Evolutionary conservation across 2,888 invertebrate genomes (phyloP), one percentile per base, ranked within the genome.

Genomic region (Polia nebulosa): DNA sequence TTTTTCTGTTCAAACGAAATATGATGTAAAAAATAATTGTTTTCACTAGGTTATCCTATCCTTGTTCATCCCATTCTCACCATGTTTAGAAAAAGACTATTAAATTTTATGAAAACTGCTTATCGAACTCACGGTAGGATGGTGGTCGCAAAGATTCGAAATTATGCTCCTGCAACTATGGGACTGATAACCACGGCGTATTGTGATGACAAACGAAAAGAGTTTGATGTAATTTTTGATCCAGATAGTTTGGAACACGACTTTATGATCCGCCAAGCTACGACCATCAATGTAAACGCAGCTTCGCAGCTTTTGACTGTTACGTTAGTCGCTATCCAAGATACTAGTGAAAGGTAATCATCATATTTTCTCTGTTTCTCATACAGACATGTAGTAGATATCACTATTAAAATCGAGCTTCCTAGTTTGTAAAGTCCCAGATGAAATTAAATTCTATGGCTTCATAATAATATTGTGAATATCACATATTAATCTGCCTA

Each of bases 271-370:
- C 90, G 94, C 11, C 96, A 96, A 89, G 96, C 96, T 4, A 95
- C 96, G 3, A 96, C 96, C 29, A 92, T 95, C 20, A 96, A 94
- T 67, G 95, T 96, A 4, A 96, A 96, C 81, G 95, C 96, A n/a
- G 95, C 96, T 17, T 96, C 95, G 25, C 96, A 96, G 80, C 90
- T 96, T 5, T 88, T 96, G 8, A 96, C 96, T 7, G 95, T 96
- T 20, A 96, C 96, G 25, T 82, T 96, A 71, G 93, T 96, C n/a
- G 96, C 96, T 59, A 94, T 96, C 78, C 93, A 96, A 82, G 96
- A 96, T 76, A 95, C 95, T 25, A 95, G 95, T 81, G 93, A 96
- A 87, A 93, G 94, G 94, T 96, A 88, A 65, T n/a, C 17, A 29
- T n/a, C 2, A 34, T n/a, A n/a, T 41, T n/a, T 8, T 17, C 44